phyloP scores from a whole-genome alignment of 2,888 invertebrate genomes.

The Caenorhabditis sulstoni region DNA sequence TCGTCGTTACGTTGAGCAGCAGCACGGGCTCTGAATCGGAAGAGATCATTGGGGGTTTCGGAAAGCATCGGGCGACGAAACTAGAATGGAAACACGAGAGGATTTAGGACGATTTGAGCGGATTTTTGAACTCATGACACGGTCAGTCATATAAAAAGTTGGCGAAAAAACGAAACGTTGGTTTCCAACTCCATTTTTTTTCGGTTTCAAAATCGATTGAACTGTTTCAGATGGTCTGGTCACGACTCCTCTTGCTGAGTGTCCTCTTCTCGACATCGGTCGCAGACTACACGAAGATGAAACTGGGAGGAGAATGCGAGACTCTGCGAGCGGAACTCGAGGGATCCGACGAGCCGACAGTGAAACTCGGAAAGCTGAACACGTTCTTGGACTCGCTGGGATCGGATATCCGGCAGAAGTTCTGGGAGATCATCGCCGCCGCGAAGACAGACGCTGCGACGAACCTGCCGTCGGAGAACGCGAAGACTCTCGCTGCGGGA shows the following conservation, averaged over 20 bases:
- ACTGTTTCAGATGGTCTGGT: neutral
- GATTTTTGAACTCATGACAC: neutral
- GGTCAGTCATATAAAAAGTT: neutral
- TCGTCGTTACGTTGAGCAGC: conserved; percentile 53
- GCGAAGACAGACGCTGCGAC: conserved; percentile 53
- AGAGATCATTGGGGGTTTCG: conserved; percentile 1
- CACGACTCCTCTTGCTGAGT: neutral
- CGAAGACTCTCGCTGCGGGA: conserved; percentile 25
- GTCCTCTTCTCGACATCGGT: neutral
- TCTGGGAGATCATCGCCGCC: conserved; percentile 43
- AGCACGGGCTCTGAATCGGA: conserved; percentile 49
- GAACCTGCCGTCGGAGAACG: conserved; percentile 34
- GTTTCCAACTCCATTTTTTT: neutral
- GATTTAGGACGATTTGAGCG: neutral
- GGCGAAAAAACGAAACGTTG: neutral
- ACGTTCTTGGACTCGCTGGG: conserved; percentile 45
- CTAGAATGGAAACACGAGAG: neutral
- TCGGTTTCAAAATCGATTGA: neutral
- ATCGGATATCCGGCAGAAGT: conserved; percentile 26
- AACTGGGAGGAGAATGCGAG: conserved; percentile 49
- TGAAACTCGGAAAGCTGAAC: conserved; percentile 43
- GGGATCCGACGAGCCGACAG: conserved; percentile 28
- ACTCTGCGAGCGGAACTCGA: conserved; percentile 33
- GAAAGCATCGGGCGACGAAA: neutral
- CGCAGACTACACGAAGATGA: conserved; percentile 27